A percentile compares a stretch with the other conserved stretches of the same genome.
These are phyloP conservation scores for Patella depressa DNA, from an alignment of 2,888 invertebrate genomes.

Conservation along the genomic window DNA sequence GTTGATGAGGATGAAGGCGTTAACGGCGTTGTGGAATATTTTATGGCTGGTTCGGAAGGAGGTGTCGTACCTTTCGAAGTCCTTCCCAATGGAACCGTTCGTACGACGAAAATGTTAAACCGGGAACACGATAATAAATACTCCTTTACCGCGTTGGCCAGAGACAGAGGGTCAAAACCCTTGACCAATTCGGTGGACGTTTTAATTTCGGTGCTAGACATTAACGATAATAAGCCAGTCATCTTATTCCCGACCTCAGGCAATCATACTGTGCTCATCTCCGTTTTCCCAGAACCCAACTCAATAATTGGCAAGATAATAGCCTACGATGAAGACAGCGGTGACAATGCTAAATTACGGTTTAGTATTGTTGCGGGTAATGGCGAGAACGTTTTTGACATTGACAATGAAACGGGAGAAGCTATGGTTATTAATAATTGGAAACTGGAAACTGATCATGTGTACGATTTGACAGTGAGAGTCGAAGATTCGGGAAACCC, in stretches of 20 bases:
- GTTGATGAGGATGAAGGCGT: conserved; percentile 30
- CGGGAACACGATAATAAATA: conserved; percentile 16
- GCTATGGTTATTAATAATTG: background rate
- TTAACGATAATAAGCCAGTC: conserved; percentile 21
- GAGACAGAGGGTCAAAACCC: conserved; percentile 22
- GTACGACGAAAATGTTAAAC: conserved; percentile 12
- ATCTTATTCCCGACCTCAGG: conserved; percentile 18
- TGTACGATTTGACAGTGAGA: conserved; percentile 33
- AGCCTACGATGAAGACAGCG: conserved; percentile 21
- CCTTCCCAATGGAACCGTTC: conserved; percentile 20
- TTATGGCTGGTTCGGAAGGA: conserved; percentile 25
- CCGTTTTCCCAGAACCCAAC: conserved; percentile 12
- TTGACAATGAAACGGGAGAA: conserved; percentile 17
- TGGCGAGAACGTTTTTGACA: conserved; percentile 13
- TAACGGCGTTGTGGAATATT: conserved; percentile 32
- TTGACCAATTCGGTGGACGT: conserved; percentile 20
- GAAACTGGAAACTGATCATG: conserved; percentile 27
- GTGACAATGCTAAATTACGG: conserved; percentile 11
- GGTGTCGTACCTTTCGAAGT: conserved; percentile 30
- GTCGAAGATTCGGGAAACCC: conserved; percentile 33
- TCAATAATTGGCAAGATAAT: conserved; percentile 20
- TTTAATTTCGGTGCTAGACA: conserved; percentile 17
- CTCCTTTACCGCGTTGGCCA: conserved; percentile 21
- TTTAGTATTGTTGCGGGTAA: conserved; percentile 16
- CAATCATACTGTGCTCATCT: conserved; percentile 19